Evolutionary conservation across 2,113 vertebrate species (phyloP).

Genomic region (Nyctibius bracteatus): DNA sequence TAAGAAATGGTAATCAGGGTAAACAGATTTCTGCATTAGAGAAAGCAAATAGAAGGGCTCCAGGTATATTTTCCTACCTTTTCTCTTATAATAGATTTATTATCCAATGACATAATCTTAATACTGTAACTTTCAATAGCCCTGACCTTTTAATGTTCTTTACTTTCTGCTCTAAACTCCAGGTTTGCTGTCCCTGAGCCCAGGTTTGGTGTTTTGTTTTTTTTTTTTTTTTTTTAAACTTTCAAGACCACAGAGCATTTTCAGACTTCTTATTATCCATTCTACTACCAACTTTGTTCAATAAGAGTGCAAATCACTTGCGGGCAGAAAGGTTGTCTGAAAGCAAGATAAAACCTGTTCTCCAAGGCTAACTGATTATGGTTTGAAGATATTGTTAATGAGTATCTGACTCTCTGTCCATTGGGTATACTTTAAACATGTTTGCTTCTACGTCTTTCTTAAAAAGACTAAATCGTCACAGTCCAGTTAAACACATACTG

Average conservation of each 20-base stretch:
- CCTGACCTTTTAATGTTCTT: neutral
- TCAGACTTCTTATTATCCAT: slow-evolving; percentile 22
- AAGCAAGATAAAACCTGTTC: slow-evolving; percentile 41
- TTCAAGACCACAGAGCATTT: neutral
- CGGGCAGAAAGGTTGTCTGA: neutral
- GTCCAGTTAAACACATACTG: neutral
- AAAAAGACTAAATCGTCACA: neutral
- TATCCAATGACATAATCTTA: neutral
- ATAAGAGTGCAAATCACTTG: slow-evolving; percentile 23
- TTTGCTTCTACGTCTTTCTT: neutral
- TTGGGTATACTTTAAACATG: neutral
- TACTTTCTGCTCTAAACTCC: neutral
- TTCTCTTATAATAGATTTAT: neutral
- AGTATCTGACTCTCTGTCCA: neutral
- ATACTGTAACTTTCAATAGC: neutral
- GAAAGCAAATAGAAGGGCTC: neutral
- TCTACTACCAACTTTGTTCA: slow-evolving; percentile 12
- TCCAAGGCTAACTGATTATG: neutral
- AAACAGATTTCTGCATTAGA: neutral
- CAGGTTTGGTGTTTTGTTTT: neutral
- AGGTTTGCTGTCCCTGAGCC: neutral
- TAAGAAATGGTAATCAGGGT: neutral
- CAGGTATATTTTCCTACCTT: neutral
- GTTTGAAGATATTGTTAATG: slow-evolving; percentile 29
- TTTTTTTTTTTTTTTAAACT: neutral